These are phyloP conservation scores for Trissolcus japonicus DNA, from an alignment of 2,888 invertebrate species.

Conservation along the genomic window DNA sequence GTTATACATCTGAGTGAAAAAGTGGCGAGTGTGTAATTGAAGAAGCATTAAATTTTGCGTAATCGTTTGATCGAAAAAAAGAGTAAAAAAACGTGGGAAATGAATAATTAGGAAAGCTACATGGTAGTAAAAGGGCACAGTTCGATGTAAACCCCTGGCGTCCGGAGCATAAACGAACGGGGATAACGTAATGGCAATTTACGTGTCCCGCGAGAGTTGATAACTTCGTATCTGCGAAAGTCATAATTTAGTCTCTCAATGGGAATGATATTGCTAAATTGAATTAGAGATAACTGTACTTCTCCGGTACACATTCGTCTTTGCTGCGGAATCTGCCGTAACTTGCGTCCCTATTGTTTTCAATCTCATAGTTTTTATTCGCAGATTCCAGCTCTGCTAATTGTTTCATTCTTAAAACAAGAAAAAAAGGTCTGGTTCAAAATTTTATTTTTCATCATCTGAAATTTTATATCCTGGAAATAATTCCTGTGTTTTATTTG, in stretches of 20 bases:
- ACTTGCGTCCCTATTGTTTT: constrained; percentile 50
- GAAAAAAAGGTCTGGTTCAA: neutral
- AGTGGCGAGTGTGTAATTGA: constrained; percentile 7
- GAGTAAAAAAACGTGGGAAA: constrained; percentile 59
- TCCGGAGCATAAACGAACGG: constrained; percentile 56
- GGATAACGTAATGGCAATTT: constrained; percentile 74
- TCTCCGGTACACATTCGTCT: constrained; percentile 63
- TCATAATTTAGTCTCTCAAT: constrained; percentile 75
- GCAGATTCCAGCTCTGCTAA: neutral
- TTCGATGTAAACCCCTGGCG: constrained; percentile 59
- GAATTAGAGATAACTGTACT: constrained; percentile 74
- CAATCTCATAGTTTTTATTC: constrained; percentile 8
- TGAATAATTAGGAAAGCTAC: constrained; percentile 70
- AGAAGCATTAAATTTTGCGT: constrained; percentile 10
- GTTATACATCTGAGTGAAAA: neutral
- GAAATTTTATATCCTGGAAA: neutral
- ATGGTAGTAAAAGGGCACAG: constrained; percentile 55
- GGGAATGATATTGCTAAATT: constrained; percentile 74
- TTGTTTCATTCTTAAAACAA: neutral
- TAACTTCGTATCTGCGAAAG: constrained; percentile 74
- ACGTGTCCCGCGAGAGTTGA: constrained; percentile 75
- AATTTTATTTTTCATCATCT: neutral
- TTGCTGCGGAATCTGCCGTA: constrained; percentile 45
- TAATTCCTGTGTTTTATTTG: neutral
- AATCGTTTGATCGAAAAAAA: constrained; percentile 30